Base-by-base conservation (phyloP, 2,113 vertebrate species). In the Stictonetta naevosa region DNA sequence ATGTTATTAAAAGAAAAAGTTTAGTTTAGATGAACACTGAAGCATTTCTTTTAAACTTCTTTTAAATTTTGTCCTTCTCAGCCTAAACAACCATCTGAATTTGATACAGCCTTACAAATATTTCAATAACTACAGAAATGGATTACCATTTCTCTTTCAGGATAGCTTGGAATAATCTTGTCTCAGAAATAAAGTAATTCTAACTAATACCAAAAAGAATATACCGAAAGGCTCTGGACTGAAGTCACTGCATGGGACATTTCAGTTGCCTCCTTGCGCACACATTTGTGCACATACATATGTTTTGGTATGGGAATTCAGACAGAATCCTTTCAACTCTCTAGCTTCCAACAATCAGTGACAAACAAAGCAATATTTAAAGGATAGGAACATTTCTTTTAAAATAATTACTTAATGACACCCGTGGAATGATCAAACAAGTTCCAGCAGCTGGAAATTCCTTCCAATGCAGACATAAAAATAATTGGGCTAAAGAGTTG, bases 401-500 rank as follows among this genome's bases (percentile, higher is more conserved):
- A 63, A 75, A 83, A 38, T 94, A 95, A 96, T 94, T 90, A 87
- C 83, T 92, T 95, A 92, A 90, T 66, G 83, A 94, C 82, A 67
- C 38, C 18, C 71, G 55, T n/a, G 7, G 97, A 95, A 97, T 11
- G 56, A 98, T 95, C 73, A 97, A 94, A 97, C 92, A 95, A 83
- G 64, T 86, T 95, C 46, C 91, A 93, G 97, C 96, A 96, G 92
- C 58, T 96, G 96, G 97, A 98, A 98, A 98, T 97, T 95, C 92
- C 92, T 98, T 97, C 95, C 97, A 94, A 94, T 34, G 53, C 55
- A 92, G 90, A 97, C 94, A 98, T 98, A 97, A 98, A 98, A 98
- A 97, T 97, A 97, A 98, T 80, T 98, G 98, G 97, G 97, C 97
- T 97, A 90, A 92, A 96, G 97, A 98, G 97, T 97, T 96, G 92